Base-by-base conservation (phyloP, 2,113 vertebrate species). In the Ibidorhyncha struthersii region DNA sequence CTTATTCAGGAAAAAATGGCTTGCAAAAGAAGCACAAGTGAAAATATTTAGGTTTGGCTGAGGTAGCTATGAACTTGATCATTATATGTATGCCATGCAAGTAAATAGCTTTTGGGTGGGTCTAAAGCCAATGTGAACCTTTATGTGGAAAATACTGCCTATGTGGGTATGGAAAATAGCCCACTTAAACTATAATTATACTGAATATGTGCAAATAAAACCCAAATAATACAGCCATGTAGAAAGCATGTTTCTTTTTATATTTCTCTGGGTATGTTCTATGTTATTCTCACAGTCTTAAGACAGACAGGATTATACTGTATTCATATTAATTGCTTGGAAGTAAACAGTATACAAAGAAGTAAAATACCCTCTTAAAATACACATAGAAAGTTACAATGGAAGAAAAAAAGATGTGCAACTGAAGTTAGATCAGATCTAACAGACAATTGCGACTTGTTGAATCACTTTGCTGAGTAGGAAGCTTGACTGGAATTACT, bases 11-110 rank as follows among this genome's bases (percentile, higher is more conserved):
- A 93, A 36, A 65, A 96, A 87, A 85, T 43, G 27, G 3, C 62
- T 96, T 81, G 41, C 86, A 79, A 85, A 76, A 95, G 41, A 89
- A 89, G 25, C 56, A 82, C 25, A 65, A 96, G 73, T 84, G 86
- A 95, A 95, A 95, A 96, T 93, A 95, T 93, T 94, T 96, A 91
- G 95, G 73, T 96, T 96, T 96, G 95, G 94, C 91, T 79, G 58
- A 79, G 87, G 86, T 38, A 81, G 66, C 62, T 79, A 86, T 43
- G 36, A 82, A 74, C 30, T 93, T 87, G 78, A 69, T 93, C 58
- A 27, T 94, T 94, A 85, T 49, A 84, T 36, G 38, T 85, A 72
- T 79, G 90, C 50, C 63, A 82, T 73, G 50, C 83, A 93, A 96
- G 86, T 92, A 96, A 96, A 93, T 91, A 95, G 32, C 67, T 92